Conservation (phyloP, 2,797 vertebrate genomes). For the Coracias cyanogaster region DNA sequence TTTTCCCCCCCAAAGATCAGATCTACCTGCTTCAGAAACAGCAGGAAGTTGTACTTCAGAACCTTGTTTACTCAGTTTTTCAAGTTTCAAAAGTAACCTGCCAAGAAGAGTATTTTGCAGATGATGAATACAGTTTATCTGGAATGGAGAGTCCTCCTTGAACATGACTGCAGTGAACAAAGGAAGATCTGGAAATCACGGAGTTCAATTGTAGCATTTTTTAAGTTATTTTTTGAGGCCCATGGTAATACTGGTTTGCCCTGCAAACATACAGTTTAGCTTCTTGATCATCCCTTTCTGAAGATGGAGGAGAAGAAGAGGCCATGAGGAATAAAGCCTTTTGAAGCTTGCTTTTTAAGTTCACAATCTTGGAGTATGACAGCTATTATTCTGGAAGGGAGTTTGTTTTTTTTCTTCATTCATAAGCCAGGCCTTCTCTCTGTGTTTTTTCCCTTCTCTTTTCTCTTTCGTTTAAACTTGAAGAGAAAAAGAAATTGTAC, state of each 20-base stretch:
- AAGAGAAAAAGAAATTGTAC: background rate
- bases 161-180: background rate
- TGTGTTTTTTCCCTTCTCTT: background rate
- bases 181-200: background rate
- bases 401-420: background rate
- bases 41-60: background rate
- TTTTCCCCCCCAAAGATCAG: background rate
- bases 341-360: background rate
- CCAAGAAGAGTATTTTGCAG: background rate
- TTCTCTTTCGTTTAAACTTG: background rate
- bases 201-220: background rate
- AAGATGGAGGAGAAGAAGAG: background rate
- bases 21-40: background rate
- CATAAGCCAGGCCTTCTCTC: constrained; percentile 25
- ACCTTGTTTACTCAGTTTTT: background rate
- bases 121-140: background rate
- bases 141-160: background rate
- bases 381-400: background rate
- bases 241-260: background rate
- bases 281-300: background rate
- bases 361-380: background rate
- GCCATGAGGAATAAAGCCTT: background rate
- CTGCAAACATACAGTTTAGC: background rate
- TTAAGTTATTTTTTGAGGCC: background rate
- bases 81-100: background rate